phyloP scores from a whole-genome alignment of 2,888 invertebrate species.

The Zaprionus bogoriensis region DNA sequence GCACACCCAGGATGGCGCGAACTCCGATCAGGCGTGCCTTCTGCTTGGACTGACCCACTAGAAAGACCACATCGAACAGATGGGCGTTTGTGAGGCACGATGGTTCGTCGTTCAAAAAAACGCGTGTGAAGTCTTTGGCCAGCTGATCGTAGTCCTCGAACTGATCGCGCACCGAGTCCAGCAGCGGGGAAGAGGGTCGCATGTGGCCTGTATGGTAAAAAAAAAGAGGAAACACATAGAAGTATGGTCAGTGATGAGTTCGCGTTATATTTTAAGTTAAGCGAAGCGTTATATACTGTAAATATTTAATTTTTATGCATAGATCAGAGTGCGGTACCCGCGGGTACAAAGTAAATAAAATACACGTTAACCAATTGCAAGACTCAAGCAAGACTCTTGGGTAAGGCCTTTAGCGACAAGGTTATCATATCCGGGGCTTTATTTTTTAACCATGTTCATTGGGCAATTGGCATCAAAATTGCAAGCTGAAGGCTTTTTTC shows the following conservation, averaged over 20 bases:
- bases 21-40: slow-evolving; percentile 95
- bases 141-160: slow-evolving; percentile 97
- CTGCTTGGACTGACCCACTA: slow-evolving; percentile 95
- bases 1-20: slow-evolving; percentile 93
- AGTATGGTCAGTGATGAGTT: background rate
- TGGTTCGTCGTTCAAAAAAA: slow-evolving; percentile 92
- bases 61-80: slow-evolving; percentile 94
- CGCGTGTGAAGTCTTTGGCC: slow-evolving; percentile 95
- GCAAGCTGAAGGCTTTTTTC: no score
- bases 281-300: no score
- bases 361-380: no score
- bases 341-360: no score
- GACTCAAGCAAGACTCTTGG: no score
- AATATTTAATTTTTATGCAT: no score
- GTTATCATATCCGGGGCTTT: no score
- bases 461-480: no score
- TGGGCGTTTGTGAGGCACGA: slow-evolving; percentile 91
- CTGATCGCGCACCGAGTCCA: slow-evolving; percentile 95
- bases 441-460: no score
- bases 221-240: background rate
- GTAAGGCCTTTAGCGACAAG: no score
- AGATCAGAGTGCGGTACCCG: no score
- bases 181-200: slow-evolving; percentile 95
- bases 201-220: slow-evolving; percentile 86
- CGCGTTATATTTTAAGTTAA: background rate